Percentiles rank a stretch among this genome's conserved stretches.
Evolutionary conservation across 2,113 vertebrate genomes (phyloP).

Genomic region (Peromyscus californicus): DNA sequence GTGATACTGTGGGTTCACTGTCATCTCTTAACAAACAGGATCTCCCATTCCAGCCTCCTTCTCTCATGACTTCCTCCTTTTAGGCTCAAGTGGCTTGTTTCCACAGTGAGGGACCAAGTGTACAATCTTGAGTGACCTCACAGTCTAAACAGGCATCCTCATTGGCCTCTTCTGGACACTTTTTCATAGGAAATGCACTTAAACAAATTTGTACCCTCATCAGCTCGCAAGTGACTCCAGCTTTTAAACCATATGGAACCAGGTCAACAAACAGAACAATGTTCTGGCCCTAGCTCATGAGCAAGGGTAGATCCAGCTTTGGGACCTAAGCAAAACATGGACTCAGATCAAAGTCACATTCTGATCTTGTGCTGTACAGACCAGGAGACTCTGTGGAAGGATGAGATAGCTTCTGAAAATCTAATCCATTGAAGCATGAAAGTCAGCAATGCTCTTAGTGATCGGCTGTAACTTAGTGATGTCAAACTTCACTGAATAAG

Average conservation of each 20-base stretch:
- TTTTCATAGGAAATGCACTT: conserved; percentile 11
- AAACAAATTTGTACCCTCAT: background rate
- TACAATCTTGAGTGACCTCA: background rate
- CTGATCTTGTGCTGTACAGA: background rate
- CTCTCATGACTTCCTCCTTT: background rate
- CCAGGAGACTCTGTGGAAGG: background rate
- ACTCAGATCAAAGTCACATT: background rate
- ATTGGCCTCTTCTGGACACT: accelerated
- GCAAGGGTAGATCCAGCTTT: background rate
- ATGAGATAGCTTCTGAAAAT: background rate
- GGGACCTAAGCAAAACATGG: background rate
- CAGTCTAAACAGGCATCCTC: background rate
- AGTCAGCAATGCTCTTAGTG: background rate
- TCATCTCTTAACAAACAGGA: background rate
- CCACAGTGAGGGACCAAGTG: background rate
- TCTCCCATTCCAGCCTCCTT: background rate
- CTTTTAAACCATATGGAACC: background rate
- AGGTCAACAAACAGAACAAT: background rate
- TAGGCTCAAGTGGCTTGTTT: background rate
- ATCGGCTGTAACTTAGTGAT: background rate
- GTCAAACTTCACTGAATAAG: background rate
- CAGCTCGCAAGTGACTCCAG: background rate
- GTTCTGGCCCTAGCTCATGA: background rate
- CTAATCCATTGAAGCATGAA: background rate
- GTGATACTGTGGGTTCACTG: background rate